These are phyloP conservation scores for Nemopilema nomurai DNA, from an alignment of 30 jellyfish, hydroid and myxozoan species.

Conservation along the genomic window DNA sequence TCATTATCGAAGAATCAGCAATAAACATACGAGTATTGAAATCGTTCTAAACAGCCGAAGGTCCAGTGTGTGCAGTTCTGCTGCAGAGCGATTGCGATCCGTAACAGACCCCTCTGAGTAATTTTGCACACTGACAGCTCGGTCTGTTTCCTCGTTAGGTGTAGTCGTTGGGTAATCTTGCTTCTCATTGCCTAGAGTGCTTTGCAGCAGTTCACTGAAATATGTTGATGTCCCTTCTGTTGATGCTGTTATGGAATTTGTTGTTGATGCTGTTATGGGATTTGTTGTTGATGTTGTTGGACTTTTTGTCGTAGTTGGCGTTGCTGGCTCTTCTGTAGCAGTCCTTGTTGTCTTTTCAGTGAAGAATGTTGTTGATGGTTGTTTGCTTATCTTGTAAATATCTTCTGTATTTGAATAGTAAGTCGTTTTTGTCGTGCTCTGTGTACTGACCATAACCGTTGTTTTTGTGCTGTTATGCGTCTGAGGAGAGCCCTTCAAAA, in stretches of 20 bases:
- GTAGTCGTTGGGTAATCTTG: neutral
- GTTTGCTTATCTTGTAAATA: neutral
- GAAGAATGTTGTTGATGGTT: neutral
- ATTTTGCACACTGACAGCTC: neutral
- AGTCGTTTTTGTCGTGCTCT: neutral
- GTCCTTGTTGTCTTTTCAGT: neutral
- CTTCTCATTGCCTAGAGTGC: neutral
- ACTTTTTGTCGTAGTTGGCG: neutral
- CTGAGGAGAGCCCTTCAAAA: neutral
- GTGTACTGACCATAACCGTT: neutral
- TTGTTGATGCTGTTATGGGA: slow-evolving; percentile 21
- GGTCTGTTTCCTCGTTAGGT: neutral
- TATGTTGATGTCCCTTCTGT: neutral
- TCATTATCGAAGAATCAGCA: neutral
- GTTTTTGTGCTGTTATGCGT: neutral
- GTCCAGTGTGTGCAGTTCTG: neutral
- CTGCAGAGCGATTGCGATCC: neutral
- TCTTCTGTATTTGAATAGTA: neutral
- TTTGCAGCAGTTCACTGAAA: neutral
- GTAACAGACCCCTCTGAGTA: neutral
- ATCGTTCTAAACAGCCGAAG: neutral
- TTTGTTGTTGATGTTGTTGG: slow-evolving; percentile 30
- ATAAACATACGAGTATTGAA: neutral
- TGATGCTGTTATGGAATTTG: slow-evolving; percentile 13
- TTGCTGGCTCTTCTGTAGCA: neutral